Evolutionary conservation across 2,888 invertebrate species (phyloP).

Genomic region (Nudaria mundana): DNA sequence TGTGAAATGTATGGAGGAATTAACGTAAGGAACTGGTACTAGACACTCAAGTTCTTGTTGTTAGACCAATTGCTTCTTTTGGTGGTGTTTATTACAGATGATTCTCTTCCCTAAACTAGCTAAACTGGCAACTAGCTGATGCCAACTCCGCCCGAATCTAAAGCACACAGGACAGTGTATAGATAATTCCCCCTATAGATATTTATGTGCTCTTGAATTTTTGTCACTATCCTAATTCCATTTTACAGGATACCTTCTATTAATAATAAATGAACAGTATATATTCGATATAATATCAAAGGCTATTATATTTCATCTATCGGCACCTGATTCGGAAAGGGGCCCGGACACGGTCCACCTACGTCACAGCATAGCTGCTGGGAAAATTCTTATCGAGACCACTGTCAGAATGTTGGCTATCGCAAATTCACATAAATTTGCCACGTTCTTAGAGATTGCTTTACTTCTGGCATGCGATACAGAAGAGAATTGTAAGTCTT

Average conservation of each 20-base stretch:
- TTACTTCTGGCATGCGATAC: slow-evolving; percentile 52
- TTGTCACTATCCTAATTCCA: no score
- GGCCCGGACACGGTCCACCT: slow-evolving; percentile 24
- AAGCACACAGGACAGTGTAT: no score
- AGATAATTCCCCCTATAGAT: no score
- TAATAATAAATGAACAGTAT: slow-evolving; percentile 48
- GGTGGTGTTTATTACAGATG: no score
- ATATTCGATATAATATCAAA: slow-evolving; percentile 48
- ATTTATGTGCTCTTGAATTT: no score
- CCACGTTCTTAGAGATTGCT: slow-evolving; percentile 47
- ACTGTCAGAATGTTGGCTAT: slow-evolving; percentile 55
- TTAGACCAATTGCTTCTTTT: no score
- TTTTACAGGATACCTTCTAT: slow-evolving; percentile 57
- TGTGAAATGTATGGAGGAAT: no score
- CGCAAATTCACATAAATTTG: slow-evolving; percentile 40
- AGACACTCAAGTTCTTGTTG: no score
- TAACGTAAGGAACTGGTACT: no score
- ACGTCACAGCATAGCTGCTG: slow-evolving; percentile 39
- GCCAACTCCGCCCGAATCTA: no score
- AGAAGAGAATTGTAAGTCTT: slow-evolving; percentile 50
- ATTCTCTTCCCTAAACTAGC: no score
- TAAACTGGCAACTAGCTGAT: no score
- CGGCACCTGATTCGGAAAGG: slow-evolving; percentile 40
- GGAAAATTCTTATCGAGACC: slow-evolving; percentile 42
- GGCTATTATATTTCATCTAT: slow-evolving; percentile 55